A percentile compares a stretch with the other conserved stretches of the same genome.
Conservation (phyloP, 2,888 invertebrate species). For the Leptogaster cylindrica region DNA sequence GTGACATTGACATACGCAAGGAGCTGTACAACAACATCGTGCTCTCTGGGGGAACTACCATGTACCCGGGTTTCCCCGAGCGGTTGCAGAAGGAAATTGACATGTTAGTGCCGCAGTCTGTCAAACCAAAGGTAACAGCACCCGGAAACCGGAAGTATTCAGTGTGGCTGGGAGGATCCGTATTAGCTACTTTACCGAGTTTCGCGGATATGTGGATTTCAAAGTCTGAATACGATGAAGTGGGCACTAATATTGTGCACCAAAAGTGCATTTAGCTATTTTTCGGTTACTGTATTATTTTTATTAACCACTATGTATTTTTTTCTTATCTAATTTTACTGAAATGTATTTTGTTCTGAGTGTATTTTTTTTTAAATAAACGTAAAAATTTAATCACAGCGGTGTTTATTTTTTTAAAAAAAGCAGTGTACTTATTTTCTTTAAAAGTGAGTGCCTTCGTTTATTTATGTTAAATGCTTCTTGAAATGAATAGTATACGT, state of each 20-base stretch:
- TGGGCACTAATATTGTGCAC: slow-evolving; percentile 95
- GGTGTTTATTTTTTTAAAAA: too few relatives aligned
- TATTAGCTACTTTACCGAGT: slow-evolving; percentile 86
- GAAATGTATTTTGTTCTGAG: too few relatives aligned
- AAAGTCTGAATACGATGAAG: slow-evolving; percentile 97
- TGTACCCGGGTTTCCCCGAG: slow-evolving; percentile 94
- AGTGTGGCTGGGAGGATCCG: slow-evolving; percentile 93
- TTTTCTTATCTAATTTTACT: too few relatives aligned
- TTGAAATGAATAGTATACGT: too few relatives aligned
- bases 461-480: too few relatives aligned
- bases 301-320: too few relatives aligned
- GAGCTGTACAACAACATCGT: slow-evolving; percentile 95
- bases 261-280: slow-evolving; percentile 99
- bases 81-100: slow-evolving; percentile 93
- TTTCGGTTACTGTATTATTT: too few relatives aligned
- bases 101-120: slow-evolving; percentile 86
- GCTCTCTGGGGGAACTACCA: slow-evolving; percentile 90
- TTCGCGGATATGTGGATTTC: slow-evolving; percentile 97
- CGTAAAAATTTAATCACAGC: too few relatives aligned
- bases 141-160: slow-evolving; percentile 95
- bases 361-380: too few relatives aligned
- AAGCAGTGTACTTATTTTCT: too few relatives aligned
- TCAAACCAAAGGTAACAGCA: slow-evolving; percentile 94
- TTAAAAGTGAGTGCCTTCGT: too few relatives aligned
- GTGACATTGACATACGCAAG: slow-evolving; percentile 95